A percentile compares a stretch with the other conserved stretches of the same genome.
Evolutionary conservation across 1,140 invertebrate species (phyloP).

Genomic region (Augochlora pura): DNA sequence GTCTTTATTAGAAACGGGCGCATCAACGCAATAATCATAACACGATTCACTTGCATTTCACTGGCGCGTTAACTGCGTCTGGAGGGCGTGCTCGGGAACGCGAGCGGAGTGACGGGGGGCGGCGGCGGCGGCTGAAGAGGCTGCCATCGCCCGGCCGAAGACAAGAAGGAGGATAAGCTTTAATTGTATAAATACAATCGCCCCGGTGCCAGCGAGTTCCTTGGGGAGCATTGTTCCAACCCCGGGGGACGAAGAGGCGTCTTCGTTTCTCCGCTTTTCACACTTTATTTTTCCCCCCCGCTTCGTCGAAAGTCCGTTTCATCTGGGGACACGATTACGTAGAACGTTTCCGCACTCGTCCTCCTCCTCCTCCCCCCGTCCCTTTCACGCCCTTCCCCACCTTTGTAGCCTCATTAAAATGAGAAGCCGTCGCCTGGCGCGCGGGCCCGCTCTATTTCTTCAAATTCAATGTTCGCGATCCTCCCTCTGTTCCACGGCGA

Average conservation of each 20-base stretch:
- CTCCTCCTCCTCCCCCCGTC: not conserved
- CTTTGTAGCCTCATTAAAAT: conserved; percentile 3
- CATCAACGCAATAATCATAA: conserved; percentile 33
- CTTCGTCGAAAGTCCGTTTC: not conserved
- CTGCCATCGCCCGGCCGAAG: too few relatives aligned
- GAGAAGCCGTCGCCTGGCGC: not conserved
- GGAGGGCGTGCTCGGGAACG: not conserved
- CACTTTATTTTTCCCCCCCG: not conserved
- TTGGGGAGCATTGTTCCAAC: not conserved
- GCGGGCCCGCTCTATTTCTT: not conserved
- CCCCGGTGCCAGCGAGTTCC: not conserved
- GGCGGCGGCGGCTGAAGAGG: not conserved
- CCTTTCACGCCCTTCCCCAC: not conserved
- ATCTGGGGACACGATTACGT: not conserved
- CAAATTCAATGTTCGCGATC: not conserved
- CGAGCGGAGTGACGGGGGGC: not conserved
- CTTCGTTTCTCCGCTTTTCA: not conserved
- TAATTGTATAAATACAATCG: conserved; percentile 31
- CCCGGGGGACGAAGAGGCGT: not conserved
- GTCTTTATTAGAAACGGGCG: conserved; percentile 25
- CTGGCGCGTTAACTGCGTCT: not conserved
- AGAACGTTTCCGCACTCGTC: not conserved
- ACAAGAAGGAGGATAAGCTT: not conserved
- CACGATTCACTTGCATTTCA: conserved; percentile 7
- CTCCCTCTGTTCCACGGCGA: not conserved